Conservation (phyloP, 2,113 vertebrate species). For the Chloropsis cyanopogon region DNA sequence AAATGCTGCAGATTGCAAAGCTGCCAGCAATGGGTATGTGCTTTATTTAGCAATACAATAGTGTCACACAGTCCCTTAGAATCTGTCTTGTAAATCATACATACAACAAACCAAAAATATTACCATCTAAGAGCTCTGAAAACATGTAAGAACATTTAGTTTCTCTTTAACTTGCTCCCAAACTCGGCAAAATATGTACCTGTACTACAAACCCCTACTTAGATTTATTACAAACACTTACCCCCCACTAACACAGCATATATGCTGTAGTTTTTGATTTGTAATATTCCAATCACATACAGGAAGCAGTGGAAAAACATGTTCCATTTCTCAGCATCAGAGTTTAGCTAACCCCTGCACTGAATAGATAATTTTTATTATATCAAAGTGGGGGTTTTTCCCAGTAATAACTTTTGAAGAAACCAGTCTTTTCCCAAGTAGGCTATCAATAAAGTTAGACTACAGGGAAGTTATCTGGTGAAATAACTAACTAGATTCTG, state of each 20-base stretch:
- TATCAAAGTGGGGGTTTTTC: fast-evolving
- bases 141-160: neutral
- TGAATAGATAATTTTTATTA: neutral
- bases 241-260: neutral
- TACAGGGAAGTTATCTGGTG: neutral
- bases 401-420: neutral
- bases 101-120: neutral
- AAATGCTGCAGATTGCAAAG: constrained; percentile 62
- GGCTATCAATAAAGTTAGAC: neutral
- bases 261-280: neutral
- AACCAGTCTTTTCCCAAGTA: neutral
- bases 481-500: neutral
- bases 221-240: neutral
- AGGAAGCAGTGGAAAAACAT: neutral
- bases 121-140: neutral
- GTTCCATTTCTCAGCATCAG: neutral
- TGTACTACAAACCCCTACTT: neutral
- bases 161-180: neutral
- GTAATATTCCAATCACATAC: neutral
- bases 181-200: neutral
- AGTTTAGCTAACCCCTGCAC: neutral
- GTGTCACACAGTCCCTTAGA: neutral
- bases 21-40: constrained; percentile 27
- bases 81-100: neutral
- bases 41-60: constrained; percentile 56